Percentiles rank a stretch among this genome's conserved stretches.
Evolutionary conservation across 2,797 vertebrate genomes (phyloP).

Genomic region (Ibycter americanus): DNA sequence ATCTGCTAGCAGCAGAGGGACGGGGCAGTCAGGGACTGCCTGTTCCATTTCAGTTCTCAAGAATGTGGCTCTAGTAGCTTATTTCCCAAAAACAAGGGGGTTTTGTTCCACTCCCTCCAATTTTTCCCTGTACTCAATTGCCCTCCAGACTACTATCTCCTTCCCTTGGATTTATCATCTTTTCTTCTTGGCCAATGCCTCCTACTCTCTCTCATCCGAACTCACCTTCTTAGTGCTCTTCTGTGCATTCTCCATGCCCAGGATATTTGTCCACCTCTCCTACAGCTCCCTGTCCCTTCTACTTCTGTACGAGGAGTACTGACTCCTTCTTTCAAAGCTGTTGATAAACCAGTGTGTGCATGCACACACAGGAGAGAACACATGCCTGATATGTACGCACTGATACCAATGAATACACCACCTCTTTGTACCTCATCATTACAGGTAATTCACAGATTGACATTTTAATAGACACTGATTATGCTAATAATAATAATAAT

Average conservation of each 20-base stretch:
- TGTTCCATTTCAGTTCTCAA: background rate
- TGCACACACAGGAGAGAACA: background rate
- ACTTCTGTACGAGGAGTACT: background rate
- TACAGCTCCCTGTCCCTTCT: background rate
- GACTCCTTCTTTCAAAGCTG: background rate
- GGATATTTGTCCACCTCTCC: background rate
- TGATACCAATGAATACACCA: background rate
- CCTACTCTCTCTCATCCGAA: background rate
- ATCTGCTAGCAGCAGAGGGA: background rate
- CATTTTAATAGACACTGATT: background rate
- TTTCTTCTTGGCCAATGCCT: background rate
- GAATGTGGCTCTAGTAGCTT: background rate
- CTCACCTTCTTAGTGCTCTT: background rate
- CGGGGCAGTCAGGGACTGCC: background rate
- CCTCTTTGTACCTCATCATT: background rate
- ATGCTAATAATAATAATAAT: background rate
- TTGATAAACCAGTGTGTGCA: background rate
- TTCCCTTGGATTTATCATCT: background rate
- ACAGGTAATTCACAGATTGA: background rate
- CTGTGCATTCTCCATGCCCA: background rate
- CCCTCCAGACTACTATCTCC: background rate
- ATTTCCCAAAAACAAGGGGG: background rate
- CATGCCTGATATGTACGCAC: fast-evolving
- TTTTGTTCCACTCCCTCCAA: background rate
- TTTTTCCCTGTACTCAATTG: background rate